These are phyloP conservation scores for Anisognathus igniventris DNA, from an alignment of 2,797 vertebrate species.

Conservation along the genomic window DNA sequence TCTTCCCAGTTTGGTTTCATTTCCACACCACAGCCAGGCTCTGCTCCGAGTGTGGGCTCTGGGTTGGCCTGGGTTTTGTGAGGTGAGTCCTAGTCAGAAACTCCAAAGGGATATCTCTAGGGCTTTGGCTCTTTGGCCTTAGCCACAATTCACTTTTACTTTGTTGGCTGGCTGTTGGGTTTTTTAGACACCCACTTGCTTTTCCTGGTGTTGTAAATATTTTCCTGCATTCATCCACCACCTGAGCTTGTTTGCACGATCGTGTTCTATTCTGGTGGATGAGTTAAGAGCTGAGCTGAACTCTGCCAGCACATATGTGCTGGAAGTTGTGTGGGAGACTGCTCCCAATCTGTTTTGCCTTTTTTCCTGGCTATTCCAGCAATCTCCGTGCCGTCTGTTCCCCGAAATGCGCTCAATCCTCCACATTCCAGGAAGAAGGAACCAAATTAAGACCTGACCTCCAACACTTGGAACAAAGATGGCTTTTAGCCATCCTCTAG, in stretches of 20 bases:
- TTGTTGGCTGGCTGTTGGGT: background rate
- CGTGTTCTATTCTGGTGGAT: slow-evolving; percentile 32
- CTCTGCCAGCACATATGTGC: slow-evolving; percentile 35
- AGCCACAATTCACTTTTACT: background rate
- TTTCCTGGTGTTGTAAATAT: slow-evolving; percentile 2
- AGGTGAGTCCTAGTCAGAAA: background rate
- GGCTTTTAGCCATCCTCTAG: slow-evolving; percentile 12
- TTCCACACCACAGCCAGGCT: background rate
- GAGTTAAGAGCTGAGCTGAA: slow-evolving; percentile 28
- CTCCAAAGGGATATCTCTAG: background rate
- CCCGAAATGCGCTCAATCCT: background rate
- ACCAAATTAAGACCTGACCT: slow-evolving; percentile 17
- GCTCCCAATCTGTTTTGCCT: slow-evolving; percentile 48
- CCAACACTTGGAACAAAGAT: slow-evolving; percentile 38
- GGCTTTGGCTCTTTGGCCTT: background rate
- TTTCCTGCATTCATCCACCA: background rate
- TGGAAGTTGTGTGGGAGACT: slow-evolving; percentile 44
- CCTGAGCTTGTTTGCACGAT: background rate
- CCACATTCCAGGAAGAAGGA: background rate
- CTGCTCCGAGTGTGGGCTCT: background rate
- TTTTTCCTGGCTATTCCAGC: slow-evolving; percentile 22
- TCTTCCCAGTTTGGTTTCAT: background rate
- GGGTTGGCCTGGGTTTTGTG: background rate
- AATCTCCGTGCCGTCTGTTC: slow-evolving; percentile 52
- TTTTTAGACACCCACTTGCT: background rate